Base-by-base conservation (phyloP, 1,140 invertebrate species). In the Spodoptera frugiperda region DNA sequence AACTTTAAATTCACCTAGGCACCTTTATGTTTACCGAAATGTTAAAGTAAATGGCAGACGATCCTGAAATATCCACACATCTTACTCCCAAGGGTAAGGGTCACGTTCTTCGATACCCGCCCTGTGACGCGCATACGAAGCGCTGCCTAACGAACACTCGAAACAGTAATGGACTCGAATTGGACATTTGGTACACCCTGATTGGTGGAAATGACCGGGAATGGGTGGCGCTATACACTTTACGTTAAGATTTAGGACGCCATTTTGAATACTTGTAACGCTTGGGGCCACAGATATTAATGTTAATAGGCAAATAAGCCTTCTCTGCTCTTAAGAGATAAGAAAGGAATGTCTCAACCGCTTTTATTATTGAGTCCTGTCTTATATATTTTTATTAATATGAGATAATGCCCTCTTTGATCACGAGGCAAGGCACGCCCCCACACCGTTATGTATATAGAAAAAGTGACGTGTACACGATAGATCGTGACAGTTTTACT, bases 401-500 rank as follows among this genome's bases (percentile, higher is more conserved):
- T 39, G 33, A 39, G 14, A 59, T 59, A 2, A 33, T 33, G 15
- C 30, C 33, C 59, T 44, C 11, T 61, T 15, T 15, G 59, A 63
- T 63, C 59, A 19, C 33, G 33, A 17, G 59, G 19, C 63, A 49
- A 17, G 44, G 25, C 44, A 67, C 63, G 63, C 39, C 44, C 17
- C 63, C 44, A 44, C 14, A 0, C 14, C 48, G n/a, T 51, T 25
- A 67, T 49, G 14, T 33, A 12, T 46, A 68, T 68, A 53, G 21
- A 9, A 53, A 51, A 65, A 67, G 59, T 63, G 59, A 63, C 33
- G 59, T 3, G 12, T 5, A 71, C 53, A 57, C 65, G 25, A 21
- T 44, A 44, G 51, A 44, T 71, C 33, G 49, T 71, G 68, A 71
- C 53, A 46, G 11, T 55, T 55, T 55, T 53, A 57, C 49, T 46